Conservation (phyloP, 2,113 vertebrate genomes). For the Scopus umbretta region DNA sequence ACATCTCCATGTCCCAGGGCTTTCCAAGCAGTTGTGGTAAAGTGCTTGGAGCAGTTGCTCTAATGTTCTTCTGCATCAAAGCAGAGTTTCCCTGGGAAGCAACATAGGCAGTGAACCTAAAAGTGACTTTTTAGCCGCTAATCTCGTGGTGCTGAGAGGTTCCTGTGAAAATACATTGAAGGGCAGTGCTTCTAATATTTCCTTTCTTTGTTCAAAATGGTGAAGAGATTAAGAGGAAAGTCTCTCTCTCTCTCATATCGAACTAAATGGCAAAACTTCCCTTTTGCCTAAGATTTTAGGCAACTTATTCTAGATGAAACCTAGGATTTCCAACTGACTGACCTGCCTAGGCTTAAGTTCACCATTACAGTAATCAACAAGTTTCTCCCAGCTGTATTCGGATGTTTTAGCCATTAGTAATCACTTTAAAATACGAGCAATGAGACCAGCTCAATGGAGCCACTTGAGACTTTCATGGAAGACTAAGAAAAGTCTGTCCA, state of each 20-base stretch:
- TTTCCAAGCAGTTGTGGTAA: background rate
- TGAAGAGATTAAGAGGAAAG: background rate
- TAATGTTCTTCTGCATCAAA: background rate
- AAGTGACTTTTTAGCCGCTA: background rate
- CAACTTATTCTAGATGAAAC: background rate
- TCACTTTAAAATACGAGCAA: background rate
- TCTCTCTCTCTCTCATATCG: background rate
- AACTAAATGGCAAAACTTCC: background rate
- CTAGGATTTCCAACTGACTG: background rate
- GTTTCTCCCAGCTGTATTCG: background rate
- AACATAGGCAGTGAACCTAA: background rate
- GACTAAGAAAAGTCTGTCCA: background rate
- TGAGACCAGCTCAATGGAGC: background rate
- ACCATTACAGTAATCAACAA: background rate
- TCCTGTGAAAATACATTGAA: background rate
- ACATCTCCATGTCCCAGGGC: background rate
- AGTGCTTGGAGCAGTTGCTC: background rate
- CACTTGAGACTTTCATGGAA: background rate
- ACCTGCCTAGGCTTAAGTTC: background rate
- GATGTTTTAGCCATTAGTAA: background rate
- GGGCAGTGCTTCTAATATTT: background rate
- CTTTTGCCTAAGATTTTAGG: background rate
- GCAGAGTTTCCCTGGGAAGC: background rate
- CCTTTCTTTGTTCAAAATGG: background rate
- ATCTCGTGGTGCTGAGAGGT: fast-evolving